Evolutionary conservation across 2,888 invertebrate species (phyloP), one percentile per base, ranked within the genome.

Genomic region (Apamea sordens): DNA sequence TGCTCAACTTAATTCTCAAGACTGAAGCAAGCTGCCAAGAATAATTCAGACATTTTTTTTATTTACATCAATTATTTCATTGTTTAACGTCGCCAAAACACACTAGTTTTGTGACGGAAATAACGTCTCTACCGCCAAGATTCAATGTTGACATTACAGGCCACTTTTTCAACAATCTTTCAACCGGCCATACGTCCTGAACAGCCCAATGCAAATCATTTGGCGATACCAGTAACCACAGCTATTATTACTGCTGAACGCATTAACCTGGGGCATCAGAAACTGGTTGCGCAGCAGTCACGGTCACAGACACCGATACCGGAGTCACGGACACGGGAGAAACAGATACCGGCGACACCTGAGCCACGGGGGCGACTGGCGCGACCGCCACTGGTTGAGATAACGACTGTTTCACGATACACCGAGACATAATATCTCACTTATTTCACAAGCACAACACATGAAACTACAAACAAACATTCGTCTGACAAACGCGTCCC

Each of bases 321-420:
- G 91, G 85, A 68, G 91, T 89, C 89, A 91, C 93, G 82, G 93
- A 73, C 84, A 90, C 92, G n/a, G 92, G 80, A 64, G 92, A 84
- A 78, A 91, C 91, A 63, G 91, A 89, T 77, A 91, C 91, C 63
- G 92, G 84, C 63, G 89, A 86, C 83, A 86, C 91, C 85, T 78
- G 89, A 74, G 90, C 83, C 79, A 90, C 87, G 50, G 90, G 84
- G 69, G 89, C 84, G 73, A 91, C 91, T 71, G 91, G 88, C 75
- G 88, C 84, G 73, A 90, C 91, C 56, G 90, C 92, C 89, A 93
- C 93, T 82, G 95, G 92, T 92, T 94, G 95, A 76, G 94, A 92
- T 86, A 96, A 90, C 89, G 96, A 95, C 91, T 96, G 96, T 92
- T 96, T 97, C 93, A 97, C 95, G 84, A 96, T 96, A 93, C 96